Percentiles rank a stretch among this genome's conserved stretches.
These are phyloP conservation scores for Rhynchotus rufescens DNA, from an alignment of 2,797 vertebrate genomes.

Conservation along the genomic window DNA sequence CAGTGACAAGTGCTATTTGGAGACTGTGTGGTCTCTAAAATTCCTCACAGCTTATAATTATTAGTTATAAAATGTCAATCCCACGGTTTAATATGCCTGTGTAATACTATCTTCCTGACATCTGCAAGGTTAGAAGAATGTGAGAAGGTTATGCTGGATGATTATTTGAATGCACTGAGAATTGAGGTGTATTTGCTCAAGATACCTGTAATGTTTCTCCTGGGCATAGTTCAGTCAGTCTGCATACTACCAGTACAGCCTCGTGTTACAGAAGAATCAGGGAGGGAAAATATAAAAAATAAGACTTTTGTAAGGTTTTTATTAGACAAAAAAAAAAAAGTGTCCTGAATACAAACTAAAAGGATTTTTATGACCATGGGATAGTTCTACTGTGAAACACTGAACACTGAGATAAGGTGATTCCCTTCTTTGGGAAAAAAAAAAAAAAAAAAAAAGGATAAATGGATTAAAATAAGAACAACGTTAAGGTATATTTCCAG, in stretches of 20 bases:
- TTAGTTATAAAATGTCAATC: background rate
- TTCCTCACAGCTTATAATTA: background rate
- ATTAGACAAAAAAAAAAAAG: background rate
- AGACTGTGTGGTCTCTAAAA: background rate
- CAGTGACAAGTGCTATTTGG: background rate
- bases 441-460: background rate
- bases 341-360: background rate
- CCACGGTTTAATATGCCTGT: background rate
- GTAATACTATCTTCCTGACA: background rate
- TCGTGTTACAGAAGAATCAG: background rate
- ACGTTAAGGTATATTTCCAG: background rate
- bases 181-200: background rate
- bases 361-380: background rate
- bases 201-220: background rate
- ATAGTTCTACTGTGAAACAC: background rate
- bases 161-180: background rate
- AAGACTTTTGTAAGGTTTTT: background rate
- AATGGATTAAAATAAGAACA: background rate
- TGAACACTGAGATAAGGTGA: rapidly evolving
- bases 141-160: background rate
- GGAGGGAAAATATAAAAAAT: background rate
- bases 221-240: background rate
- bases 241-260: background rate
- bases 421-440: background rate
- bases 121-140: background rate